Evolutionary conservation across 2,888 invertebrate species (phyloP).

Genomic region (Shargacucullia verbasci): DNA sequence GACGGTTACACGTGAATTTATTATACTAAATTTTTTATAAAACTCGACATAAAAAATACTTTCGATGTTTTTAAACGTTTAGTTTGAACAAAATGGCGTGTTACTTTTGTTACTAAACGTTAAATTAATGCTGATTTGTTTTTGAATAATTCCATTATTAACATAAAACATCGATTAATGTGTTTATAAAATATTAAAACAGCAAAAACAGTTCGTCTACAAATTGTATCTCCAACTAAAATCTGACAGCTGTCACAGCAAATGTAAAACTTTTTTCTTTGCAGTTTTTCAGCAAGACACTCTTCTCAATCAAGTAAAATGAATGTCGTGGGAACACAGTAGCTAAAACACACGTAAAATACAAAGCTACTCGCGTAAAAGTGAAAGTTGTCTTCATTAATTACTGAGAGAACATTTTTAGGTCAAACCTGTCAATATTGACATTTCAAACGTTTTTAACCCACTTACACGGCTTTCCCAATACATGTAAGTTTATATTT

Average conservation of each 20-base stretch:
- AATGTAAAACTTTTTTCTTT: constrained; percentile 7
- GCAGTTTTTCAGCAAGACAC: background rate
- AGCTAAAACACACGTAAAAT: constrained; percentile 36
- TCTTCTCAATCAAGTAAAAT: constrained; percentile 3
- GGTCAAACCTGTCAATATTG: constrained; percentile 52
- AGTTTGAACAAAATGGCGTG: too few species aligned
- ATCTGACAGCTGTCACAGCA: constrained; percentile 42
- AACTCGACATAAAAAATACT: too few species aligned
- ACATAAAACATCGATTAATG: too few species aligned
- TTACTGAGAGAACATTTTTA: constrained; percentile 46
- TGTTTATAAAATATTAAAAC: background rate
- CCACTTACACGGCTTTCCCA: constrained; percentile 31
- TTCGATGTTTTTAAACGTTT: too few species aligned
- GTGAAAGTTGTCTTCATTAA: constrained; percentile 52
- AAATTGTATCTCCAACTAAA: background rate
- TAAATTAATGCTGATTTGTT: too few species aligned
- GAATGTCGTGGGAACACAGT: constrained; percentile 44
- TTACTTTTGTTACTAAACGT: too few species aligned
- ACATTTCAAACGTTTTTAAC: constrained; percentile 48
- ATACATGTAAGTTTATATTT: constrained; percentile 31
- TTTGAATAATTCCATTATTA: too few species aligned
- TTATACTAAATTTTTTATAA: background rate
- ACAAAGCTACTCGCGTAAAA: constrained; percentile 37
- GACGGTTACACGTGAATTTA: constrained; percentile 26
- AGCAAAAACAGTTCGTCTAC: background rate